Evolutionary conservation across 1,140 invertebrate species (phyloP).

Genomic region (Cydia fagiglandana): DNA sequence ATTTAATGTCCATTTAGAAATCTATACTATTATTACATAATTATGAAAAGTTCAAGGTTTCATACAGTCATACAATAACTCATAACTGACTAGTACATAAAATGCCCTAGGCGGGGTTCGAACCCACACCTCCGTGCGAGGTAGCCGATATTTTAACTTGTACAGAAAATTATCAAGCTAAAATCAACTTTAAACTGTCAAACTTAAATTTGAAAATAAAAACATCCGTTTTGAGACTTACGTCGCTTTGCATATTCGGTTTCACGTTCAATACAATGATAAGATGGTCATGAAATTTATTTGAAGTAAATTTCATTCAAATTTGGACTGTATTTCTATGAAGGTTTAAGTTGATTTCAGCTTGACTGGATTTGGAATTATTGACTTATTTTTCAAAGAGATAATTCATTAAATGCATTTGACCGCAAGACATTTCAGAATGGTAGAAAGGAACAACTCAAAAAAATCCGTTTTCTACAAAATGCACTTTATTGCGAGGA

Average conservation of each 20-base stretch:
- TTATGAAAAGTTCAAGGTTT: slow-evolving; percentile 18
- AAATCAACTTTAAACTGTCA: slow-evolving; percentile 31
- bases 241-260: slow-evolving; percentile 36
- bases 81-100: slow-evolving; percentile 46
- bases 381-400: slow-evolving; percentile 52
- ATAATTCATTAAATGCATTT: slow-evolving; percentile 61
- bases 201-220: slow-evolving; percentile 38
- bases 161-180: slow-evolving; percentile 26
- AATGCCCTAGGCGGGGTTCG: slow-evolving; percentile 56
- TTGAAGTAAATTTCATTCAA: slow-evolving; percentile 33
- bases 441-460: slow-evolving; percentile 39
- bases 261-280: slow-evolving; percentile 47
- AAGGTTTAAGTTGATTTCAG: slow-evolving; percentile 35
- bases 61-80: slow-evolving; percentile 38
- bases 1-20: neutral
- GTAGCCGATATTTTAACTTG: slow-evolving; percentile 38
- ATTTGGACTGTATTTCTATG: slow-evolving; percentile 36
- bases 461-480: neutral
- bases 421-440: slow-evolving; percentile 41
- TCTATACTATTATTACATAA: neutral
- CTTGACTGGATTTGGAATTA: slow-evolving; percentile 33
- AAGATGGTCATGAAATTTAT: slow-evolving; percentile 53
- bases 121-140: slow-evolving; percentile 50
- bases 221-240: slow-evolving; percentile 4
- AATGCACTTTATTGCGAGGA: neutral